A percentile compares a stretch with the other conserved stretches of the same genome.
Conservation (phyloP, 2,888 invertebrate species). For the Hyposoter dolosus region DNA sequence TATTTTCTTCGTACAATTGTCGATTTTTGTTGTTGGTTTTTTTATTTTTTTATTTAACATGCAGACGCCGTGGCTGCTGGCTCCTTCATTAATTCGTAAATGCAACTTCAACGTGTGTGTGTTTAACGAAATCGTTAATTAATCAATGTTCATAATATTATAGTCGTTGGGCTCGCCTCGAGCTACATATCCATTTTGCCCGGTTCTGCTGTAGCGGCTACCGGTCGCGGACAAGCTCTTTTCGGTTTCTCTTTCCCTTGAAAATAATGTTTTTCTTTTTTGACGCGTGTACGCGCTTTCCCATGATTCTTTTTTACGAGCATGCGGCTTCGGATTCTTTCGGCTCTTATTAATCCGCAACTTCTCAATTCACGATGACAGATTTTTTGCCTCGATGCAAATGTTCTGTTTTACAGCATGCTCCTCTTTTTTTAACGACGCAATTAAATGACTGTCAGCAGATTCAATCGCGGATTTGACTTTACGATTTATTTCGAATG, state of each 20-base stretch:
- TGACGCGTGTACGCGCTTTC: background rate
- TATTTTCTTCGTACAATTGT: slow-evolving; percentile 22
- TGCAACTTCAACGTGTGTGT: slow-evolving; percentile 58
- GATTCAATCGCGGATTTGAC: background rate
- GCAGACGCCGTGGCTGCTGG: slow-evolving; percentile 50
- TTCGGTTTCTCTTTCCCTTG: slow-evolving; percentile 22
- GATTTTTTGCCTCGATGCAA: slow-evolving; percentile 55
- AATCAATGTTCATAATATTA: slow-evolving; percentile 82
- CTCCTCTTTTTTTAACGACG: slow-evolving; percentile 15
- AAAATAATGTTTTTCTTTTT: background rate
- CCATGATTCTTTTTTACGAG: background rate
- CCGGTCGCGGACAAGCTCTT: slow-evolving; percentile 53
- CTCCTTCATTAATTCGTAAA: slow-evolving; percentile 75
- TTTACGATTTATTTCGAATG: slow-evolving; percentile 42
- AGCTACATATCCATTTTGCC: slow-evolving; percentile 64
- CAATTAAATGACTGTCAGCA: slow-evolving; percentile 18
- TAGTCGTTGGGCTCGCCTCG: slow-evolving; percentile 67
- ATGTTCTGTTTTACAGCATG: slow-evolving; percentile 53
- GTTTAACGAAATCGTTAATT: slow-evolving; percentile 79
- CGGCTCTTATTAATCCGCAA: background rate
- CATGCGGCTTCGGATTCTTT: background rate
- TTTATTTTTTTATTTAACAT: slow-evolving; percentile 24
- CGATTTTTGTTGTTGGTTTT: slow-evolving; percentile 30
- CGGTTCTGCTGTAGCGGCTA: slow-evolving; percentile 59
- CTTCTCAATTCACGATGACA: slow-evolving; percentile 15